These are phyloP conservation scores for Festucalex cinctus DNA, from an alignment of 2,113 vertebrate species.

Conservation along the genomic window DNA sequence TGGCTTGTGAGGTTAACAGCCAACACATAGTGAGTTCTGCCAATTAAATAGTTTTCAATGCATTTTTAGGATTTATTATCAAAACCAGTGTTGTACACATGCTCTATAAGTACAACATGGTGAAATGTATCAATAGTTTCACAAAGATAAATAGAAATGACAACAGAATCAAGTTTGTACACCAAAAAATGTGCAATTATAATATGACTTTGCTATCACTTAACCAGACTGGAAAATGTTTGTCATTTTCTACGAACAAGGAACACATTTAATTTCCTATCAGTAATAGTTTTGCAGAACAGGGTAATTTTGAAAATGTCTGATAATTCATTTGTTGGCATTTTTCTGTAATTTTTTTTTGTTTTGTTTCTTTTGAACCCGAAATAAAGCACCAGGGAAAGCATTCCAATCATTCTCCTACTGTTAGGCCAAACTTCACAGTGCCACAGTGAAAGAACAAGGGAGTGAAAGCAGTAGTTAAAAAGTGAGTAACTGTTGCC, in stretches of 20 bases:
- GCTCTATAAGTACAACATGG: too few species aligned
- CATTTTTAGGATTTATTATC: too few species aligned
- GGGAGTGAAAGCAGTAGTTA: neutral
- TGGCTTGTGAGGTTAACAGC: too few species aligned
- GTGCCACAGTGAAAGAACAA: neutral
- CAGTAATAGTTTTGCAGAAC: neutral
- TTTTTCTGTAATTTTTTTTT: neutral
- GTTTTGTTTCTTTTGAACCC: neutral
- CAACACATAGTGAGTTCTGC: too few species aligned
- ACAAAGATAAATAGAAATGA: too few species aligned
- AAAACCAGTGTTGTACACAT: too few species aligned
- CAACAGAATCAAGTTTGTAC: too few species aligned
- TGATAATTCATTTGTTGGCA: neutral
- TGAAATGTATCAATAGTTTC: too few species aligned
- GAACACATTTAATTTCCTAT: neutral
- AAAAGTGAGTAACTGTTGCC: conserved; percentile 32
- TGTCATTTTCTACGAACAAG: neutral
- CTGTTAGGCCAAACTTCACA: neutral
- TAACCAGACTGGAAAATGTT: neutral
- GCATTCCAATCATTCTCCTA: neutral
- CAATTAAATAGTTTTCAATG: too few species aligned
- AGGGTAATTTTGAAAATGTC: neutral
- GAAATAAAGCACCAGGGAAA: neutral
- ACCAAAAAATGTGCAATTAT: too few species aligned
- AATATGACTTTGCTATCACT: too few species aligned